These are phyloP conservation scores for Deroptyus accipitrinus DNA, from an alignment of 2,113 vertebrate genomes.

Conservation along the genomic window DNA sequence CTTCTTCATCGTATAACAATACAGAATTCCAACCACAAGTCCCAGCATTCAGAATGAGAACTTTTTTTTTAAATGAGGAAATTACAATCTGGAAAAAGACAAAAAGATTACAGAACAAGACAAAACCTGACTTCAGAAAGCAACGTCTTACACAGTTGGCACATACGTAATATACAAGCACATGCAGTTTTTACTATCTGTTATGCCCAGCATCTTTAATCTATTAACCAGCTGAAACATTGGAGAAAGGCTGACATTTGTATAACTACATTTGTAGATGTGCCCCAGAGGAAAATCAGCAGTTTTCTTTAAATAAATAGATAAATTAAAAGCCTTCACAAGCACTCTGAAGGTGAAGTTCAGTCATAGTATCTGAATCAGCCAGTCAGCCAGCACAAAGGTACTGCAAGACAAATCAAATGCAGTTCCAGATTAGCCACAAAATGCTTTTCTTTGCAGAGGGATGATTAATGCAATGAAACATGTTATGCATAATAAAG, in stretches of 20 bases:
- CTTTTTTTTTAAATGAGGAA: neutral
- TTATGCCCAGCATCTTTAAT: neutral
- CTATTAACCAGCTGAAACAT: neutral
- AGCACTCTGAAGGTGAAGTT: neutral
- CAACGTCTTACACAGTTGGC: neutral
- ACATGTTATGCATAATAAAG: neutral
- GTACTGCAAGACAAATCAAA: neutral
- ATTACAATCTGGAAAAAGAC: neutral
- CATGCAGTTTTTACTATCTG: neutral
- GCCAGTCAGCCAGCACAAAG: fast-evolving
- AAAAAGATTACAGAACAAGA: neutral
- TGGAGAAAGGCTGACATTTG: neutral
- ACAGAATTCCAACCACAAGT: neutral
- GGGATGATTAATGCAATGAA: neutral
- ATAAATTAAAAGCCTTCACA: neutral
- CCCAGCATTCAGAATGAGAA: neutral
- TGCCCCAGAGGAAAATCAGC: neutral
- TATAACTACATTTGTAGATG: neutral
- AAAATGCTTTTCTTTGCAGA: neutral
- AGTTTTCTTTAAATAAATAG: neutral
- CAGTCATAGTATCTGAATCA: neutral
- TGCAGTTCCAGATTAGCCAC: neutral
- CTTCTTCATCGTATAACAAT: neutral
- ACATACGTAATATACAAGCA: neutral
- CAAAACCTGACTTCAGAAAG: neutral